Percentiles rank a stretch among this genome's conserved stretches.
Conservation (phyloP, 2,113 vertebrate species). For the Pan paniscus region DNA sequence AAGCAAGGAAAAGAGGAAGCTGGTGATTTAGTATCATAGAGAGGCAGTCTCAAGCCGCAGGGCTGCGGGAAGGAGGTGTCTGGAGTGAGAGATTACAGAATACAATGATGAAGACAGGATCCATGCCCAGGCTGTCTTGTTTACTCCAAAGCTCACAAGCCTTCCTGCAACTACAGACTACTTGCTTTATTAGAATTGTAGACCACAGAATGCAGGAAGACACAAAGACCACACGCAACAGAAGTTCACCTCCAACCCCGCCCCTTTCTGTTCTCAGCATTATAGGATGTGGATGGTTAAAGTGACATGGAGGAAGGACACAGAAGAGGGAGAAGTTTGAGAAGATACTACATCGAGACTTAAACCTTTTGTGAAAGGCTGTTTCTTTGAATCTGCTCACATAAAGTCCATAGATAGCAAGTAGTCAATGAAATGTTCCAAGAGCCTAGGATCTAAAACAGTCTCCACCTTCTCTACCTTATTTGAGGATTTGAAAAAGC, state of each 20-base stretch:
- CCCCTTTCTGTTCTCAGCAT: neutral
- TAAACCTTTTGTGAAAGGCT: neutral
- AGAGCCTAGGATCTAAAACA: neutral
- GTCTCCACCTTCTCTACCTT: neutral
- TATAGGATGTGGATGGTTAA: neutral
- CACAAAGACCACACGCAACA: neutral
- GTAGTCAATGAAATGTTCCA: neutral
- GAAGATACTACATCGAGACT: neutral
- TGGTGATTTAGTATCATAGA: accelerated
- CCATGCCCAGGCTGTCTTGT: no score
- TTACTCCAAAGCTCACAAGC: neutral
- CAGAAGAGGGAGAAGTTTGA: neutral
- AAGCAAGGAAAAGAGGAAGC: neutral
- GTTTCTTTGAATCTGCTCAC: neutral
- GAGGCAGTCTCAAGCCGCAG: neutral
- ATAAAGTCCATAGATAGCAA: neutral
- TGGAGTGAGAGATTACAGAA: neutral
- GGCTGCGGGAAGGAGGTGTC: neutral
- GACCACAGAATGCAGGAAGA: neutral
- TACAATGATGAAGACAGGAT: neutral
- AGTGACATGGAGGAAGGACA: neutral
- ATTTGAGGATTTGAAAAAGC: neutral
- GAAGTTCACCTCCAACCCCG: neutral
- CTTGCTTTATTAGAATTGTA: neutral
- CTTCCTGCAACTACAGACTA: neutral